Evolutionary conservation across 2,888 invertebrate genomes (phyloP).

Genomic region (Hanleya hanleyi): DNA sequence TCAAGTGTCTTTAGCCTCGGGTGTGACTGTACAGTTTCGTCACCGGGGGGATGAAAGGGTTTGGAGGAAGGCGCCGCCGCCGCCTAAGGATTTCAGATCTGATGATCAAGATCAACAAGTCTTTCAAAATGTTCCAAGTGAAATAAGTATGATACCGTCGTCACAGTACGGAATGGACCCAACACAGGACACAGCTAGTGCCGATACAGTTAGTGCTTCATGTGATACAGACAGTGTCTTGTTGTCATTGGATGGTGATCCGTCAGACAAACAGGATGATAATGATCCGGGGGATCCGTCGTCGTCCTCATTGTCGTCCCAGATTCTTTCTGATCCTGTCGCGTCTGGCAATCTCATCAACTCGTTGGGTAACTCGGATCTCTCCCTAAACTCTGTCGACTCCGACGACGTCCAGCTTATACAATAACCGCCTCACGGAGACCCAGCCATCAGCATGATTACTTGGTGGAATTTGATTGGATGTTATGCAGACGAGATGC

Average conservation of each 20-base stretch:
- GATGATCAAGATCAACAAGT: too few species aligned
- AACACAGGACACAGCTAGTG: background rate
- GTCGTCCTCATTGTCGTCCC: too few species aligned
- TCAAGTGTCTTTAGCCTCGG: background rate
- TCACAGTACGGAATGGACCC: background rate
- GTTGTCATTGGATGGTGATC: background rate
- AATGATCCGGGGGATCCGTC: background rate
- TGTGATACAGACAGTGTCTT: conserved; percentile 6
- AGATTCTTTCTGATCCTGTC: background rate
- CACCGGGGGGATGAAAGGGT: background rate
- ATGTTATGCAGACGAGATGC: too few species aligned
- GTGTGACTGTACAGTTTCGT: background rate
- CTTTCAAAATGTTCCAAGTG: background rate
- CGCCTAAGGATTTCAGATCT: too few species aligned
- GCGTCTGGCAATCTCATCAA: background rate
- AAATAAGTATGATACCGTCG: background rate
- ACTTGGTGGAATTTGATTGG: too few species aligned
- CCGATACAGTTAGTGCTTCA: background rate
- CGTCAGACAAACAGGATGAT: background rate
- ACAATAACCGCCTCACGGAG: too few species aligned
- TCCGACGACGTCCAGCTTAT: too few species aligned
- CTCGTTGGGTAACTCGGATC: background rate
- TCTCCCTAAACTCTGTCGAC: background rate
- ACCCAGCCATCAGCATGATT: too few species aligned
- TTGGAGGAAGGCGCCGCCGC: too few species aligned